Conservation (phyloP, 2,797 vertebrate genomes). For the Tolypeutes matacus region DNA sequence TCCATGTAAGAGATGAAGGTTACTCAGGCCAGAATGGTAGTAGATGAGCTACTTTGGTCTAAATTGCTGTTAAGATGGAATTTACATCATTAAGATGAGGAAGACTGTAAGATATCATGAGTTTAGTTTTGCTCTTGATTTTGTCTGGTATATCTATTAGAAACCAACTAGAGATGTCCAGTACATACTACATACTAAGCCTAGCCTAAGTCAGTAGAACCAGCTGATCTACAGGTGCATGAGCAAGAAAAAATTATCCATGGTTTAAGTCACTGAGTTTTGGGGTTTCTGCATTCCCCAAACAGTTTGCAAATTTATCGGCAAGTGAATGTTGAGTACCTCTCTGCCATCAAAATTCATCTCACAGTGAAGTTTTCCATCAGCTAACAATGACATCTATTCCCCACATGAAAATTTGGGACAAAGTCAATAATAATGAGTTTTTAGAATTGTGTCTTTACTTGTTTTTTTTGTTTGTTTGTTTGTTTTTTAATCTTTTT, state of each 20-base stretch:
- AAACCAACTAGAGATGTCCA: background rate
- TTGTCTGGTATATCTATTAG: background rate
- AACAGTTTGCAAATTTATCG: background rate
- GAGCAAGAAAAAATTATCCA: background rate
- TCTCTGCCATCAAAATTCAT: background rate
- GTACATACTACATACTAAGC: too few species aligned
- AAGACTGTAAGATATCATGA: background rate
- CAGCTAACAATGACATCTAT: background rate
- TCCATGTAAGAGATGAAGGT: background rate
- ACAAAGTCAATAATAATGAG: background rate
- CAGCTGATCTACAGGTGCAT: background rate
- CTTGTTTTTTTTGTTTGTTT: too few species aligned
- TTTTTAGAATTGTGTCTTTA: background rate
- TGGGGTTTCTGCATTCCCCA: background rate
- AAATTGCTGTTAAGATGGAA: background rate
- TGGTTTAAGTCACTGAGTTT: background rate
- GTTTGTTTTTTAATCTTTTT: too few species aligned
- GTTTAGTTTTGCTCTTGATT: background rate
- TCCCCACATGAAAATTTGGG: background rate
- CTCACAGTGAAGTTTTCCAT: background rate
- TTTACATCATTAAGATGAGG: background rate
- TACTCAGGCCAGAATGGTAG: background rate
- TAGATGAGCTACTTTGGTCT: background rate
- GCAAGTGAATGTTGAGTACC: background rate
- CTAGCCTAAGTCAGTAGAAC: background rate